These are phyloP conservation scores for Artibeus lituratus DNA, from an alignment of 2,797 vertebrate species.

Conservation along the genomic window DNA sequence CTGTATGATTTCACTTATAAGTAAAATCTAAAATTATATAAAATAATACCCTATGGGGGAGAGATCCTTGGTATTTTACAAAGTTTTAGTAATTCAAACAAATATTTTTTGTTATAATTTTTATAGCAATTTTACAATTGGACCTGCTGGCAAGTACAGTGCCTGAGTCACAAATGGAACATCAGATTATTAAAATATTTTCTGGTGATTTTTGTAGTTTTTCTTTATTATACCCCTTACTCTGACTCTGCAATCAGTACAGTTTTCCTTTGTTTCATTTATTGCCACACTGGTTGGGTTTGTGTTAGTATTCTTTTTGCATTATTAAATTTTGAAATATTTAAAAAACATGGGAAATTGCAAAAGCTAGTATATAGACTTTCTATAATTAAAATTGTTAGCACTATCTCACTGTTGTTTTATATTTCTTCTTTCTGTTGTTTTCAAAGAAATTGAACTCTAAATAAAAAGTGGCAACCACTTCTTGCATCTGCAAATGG, in stretches of 20 bases:
- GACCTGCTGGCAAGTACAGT: neutral
- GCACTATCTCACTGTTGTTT: neutral
- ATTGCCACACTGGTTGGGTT: neutral
- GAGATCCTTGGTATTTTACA: neutral
- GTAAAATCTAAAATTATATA: neutral
- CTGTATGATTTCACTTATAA: neutral
- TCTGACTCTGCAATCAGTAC: neutral
- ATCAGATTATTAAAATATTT: neutral
- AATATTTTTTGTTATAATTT: neutral
- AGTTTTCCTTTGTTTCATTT: neutral
- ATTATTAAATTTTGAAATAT: neutral
- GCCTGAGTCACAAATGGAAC: neutral
- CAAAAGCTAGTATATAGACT: neutral
- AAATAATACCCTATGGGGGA: neutral
- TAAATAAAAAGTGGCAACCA: neutral
- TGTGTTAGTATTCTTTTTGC: neutral
- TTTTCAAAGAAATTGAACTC: neutral
- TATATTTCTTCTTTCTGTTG: neutral
- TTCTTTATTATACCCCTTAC: neutral
- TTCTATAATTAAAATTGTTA: neutral
- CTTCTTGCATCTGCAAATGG: neutral
- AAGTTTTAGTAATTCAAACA: neutral
- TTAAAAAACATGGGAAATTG: neutral
- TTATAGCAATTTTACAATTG: neutral
- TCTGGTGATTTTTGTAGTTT: neutral